A percentile compares a stretch with the other conserved stretches of the same genome.
These are phyloP conservation scores for Cryptocheilus praepositus DNA, from an alignment of 2,888 invertebrate genomes.

Conservation along the genomic window DNA sequence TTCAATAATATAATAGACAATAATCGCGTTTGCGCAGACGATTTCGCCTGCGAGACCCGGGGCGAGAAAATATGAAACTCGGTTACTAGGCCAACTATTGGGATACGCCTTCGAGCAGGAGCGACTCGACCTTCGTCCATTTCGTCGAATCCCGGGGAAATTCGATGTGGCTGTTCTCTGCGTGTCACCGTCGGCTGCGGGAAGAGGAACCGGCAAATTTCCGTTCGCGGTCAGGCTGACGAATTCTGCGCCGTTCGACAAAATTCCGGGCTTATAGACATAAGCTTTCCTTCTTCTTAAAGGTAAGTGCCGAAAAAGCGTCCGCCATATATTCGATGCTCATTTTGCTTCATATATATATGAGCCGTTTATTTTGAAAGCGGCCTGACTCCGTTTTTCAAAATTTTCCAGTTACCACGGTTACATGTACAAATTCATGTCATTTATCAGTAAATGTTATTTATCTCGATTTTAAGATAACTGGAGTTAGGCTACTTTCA, in stretches of 20 bases:
- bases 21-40: conserved; percentile 55
- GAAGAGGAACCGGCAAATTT: neutral
- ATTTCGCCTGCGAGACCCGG: conserved; percentile 51
- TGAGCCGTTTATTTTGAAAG: too few species aligned
- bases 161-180: neutral
- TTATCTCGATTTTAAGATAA: too few species aligned
- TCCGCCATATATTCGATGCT: too few species aligned
- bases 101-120: conserved; percentile 55
- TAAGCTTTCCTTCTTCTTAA: conserved; percentile 16
- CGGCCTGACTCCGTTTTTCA: too few species aligned
- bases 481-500: too few species aligned
- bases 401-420: too few species aligned
- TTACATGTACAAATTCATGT: too few species aligned
- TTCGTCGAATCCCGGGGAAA: neutral
- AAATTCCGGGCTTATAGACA: too few species aligned
- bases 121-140: conserved; percentile 27
- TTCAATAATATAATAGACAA: conserved; percentile 65
- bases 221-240: neutral
- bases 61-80: conserved; percentile 66
- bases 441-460: too few species aligned
- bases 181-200: neutral
- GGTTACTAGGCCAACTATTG: conserved; percentile 71
- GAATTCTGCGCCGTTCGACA: too few species aligned
- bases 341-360: too few species aligned
- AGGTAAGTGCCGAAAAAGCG: conserved; percentile 16